A percentile compares a stretch with the other conserved stretches of the same genome.
Conservation (phyloP, 2,113 vertebrate genomes). For the Ploceus nigricollis region DNA sequence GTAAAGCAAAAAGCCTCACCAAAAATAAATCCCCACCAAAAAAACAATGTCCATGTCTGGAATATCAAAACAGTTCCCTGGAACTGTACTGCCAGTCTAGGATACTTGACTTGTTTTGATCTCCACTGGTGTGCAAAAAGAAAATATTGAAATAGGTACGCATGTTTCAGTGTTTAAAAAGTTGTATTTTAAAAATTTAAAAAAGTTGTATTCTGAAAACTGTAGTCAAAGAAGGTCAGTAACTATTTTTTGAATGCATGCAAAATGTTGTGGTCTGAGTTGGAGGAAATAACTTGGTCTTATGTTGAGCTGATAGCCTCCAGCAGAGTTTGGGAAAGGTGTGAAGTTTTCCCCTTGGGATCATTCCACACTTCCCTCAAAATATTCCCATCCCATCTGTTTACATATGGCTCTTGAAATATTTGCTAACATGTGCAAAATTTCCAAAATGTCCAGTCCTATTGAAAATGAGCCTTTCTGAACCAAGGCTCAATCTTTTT, state of each 20-base stretch:
- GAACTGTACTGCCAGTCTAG: neutral
- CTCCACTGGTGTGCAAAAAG: neutral
- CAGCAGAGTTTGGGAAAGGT: neutral
- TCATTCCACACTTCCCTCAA: neutral
- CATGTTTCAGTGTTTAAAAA: neutral
- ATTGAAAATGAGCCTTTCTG: neutral
- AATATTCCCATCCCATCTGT: neutral
- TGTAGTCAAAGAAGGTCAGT: neutral
- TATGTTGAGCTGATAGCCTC: neutral
- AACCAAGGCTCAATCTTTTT: neutral
- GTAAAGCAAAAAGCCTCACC: neutral
- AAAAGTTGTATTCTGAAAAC: neutral
- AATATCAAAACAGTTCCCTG: neutral
- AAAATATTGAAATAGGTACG: neutral
- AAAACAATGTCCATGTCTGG: neutral
- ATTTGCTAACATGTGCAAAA: neutral
- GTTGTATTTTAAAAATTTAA: neutral
- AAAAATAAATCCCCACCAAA: neutral
- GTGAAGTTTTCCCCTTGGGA: neutral
- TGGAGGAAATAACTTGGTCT: neutral
- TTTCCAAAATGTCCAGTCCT: neutral
- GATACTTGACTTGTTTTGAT: neutral
- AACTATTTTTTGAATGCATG: neutral
- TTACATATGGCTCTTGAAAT: neutral
- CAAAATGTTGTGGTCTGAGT: neutral